Evolutionary conservation across 2,888 invertebrate species (phyloP), one percentile per base, ranked within the genome.

Genomic region (Molorchus minor): DNA sequence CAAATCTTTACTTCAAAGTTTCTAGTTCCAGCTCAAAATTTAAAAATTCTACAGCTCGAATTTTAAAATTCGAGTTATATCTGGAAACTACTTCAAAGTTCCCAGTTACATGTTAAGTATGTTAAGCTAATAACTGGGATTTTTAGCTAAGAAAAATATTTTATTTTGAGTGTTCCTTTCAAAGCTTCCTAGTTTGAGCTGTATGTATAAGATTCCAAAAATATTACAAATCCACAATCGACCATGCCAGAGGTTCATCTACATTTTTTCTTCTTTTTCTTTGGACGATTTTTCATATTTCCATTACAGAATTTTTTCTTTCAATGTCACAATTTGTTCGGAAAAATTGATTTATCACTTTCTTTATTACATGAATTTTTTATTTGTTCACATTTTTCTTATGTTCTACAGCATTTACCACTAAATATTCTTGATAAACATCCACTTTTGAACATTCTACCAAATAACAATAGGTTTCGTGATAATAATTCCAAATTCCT

Each of bases 401-500:
- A 5, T 29, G 63, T 61, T 40, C 35, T 5, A 68, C 10, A 0
- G 73, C 68, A 56, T 71, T 64, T 35, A 58, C 55, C 10, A 58
- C 40, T 2, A 67, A 44, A 46, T 68, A 71, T n/a, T 35, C 58
- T 1, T 30, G 21, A 21, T n/a, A n/a, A n/a, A 73, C 67, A 29
- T 70, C 72, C 3, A 55, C 41, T 36, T 67, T 64, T 43, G 74
- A 74, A 12, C 62, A 52, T 16, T 59, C 56, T 3, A 66, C 15
- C 2, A 72, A 64, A 61, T 75, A 79, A 46, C 65, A 63, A 78
- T 86, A 89, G 0, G 82, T 74, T 17, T 79, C 76, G 5, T 87
- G 84, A 71, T 91, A 93, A 78, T 91, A 92, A 0, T 79, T 83
- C 52, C 81, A 82, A 56, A 93, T 84, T 10, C 86, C 84, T 52